phyloP scores from a whole-genome alignment of 2,113 vertebrate species.

The Malurus elegans region DNA sequence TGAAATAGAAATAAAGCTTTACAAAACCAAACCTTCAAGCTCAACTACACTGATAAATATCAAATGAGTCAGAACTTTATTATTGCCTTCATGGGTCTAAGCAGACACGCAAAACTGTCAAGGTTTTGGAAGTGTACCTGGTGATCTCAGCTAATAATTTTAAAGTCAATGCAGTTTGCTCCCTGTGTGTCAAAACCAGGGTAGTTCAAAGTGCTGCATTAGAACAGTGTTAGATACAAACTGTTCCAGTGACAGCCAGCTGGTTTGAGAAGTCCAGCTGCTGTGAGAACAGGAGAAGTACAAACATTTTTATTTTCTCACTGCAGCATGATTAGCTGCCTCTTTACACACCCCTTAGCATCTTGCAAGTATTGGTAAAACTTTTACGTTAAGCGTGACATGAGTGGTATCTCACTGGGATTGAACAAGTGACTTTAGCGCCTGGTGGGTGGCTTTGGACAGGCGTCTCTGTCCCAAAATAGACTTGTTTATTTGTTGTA shows the following conservation, averaged over 20 bases:
- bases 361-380: neutral
- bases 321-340: neutral
- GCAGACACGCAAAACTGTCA: neutral
- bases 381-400: accelerated
- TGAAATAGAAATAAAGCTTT: neutral
- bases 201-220: neutral
- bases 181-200: neutral
- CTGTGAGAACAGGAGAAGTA: neutral
- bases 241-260: neutral
- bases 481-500: neutral
- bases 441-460: neutral
- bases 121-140: neutral
- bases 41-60: neutral
- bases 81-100: neutral
- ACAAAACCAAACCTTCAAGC: neutral
- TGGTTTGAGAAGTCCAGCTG: neutral
- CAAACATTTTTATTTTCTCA: neutral
- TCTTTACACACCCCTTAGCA: neutral
- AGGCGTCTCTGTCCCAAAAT: no score
- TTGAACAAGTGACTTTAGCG: neutral
- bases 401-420: neutral
- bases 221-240: neutral
- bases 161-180: neutral
- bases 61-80: neutral
- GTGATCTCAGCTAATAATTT: neutral